Evolutionary conservation across 2,888 invertebrate genomes (phyloP), one percentile per base, ranked within the genome.

Genomic region (Pristionchus entomophagus): DNA sequence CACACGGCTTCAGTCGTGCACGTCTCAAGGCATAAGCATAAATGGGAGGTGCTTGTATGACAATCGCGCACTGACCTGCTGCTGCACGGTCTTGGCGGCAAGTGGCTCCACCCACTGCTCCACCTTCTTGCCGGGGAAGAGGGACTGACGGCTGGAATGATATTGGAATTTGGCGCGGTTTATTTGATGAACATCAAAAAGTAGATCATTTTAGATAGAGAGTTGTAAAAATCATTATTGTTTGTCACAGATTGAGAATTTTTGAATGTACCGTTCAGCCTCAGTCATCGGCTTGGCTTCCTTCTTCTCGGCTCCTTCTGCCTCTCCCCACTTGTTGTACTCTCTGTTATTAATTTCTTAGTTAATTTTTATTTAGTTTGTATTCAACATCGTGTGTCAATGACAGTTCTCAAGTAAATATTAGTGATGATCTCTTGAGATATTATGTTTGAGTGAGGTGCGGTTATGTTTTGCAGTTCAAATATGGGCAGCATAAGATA

Each of bases 81-180:
- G 93, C 86, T 93, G 92, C 32, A 89, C 90, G 80, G 89, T 90
- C 81, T 90, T 91, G 29, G 90, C 90, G 14, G 90, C 87, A 29
- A 93, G 89, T 49, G 93, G 93, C 38, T 86, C 88, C 56, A 89
- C 90, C 93, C 93, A 93, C 84, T 93, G 90, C 84, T 93, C 93
- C 80, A 90, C 92, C 77, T 88, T 91, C 86, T 93, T 93, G 38
- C 87, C 91, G 41, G 93, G 92, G 90, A 93, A 93, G 85, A 93
- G 86, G 45, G 91, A 91, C 38, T 85, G 56, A 22, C 85, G 51
- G 22, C 81, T 59, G 45, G 6, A 65, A 85, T 5, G 65, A n/a
- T n/a, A 45, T 49, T 51, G 26, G 49, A 49, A 51, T 19, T 73
- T 49, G 45, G 22, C n/a, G 45, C 26, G 14, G 3, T 6, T 45